Base-by-base conservation (phyloP, 2,888 invertebrate genomes). In the Heliconius ethilla region DNA sequence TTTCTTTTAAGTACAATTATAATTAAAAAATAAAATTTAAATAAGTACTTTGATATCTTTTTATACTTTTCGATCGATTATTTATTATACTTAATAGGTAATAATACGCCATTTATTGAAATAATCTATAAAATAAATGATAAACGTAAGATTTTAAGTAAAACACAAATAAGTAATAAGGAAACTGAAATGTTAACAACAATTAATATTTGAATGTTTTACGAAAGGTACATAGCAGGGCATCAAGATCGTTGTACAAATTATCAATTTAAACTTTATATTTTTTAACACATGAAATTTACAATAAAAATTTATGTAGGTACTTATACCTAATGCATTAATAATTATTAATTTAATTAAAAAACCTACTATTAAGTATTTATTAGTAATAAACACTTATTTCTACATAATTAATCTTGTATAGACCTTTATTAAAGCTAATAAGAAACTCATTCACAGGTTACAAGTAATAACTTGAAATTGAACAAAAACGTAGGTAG, bases 401-500 rank as follows among this genome's bases (percentile, higher is more conserved):
- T n/a, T 11, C 45, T 45, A 69, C 13, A 25, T 67, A 40, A 69
- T 15, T 69, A 69, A 69, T 25, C 40, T 25, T 69, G 40, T 25
- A 45, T 25, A 25, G 1, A 40, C 15, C 15, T 59, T 59, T 59
- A 69, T 69, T 25, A 69, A 25, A 69, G 25, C 15, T 45, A 40
- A 40, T 69, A 69, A 40, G 40, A 69, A 69, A 69, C 15, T 25
- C 40, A 27, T 15, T 59, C 33, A 37, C 15, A 72, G 33, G n/a
- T 72, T 33, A 59, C 55, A 33, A 59, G 59, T 59, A 72, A 72
- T 72, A 72, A 29, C 10, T 59, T 72, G 59, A 72, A 59, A 72
- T 33, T 62, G 65, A 3, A 67, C 66, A 37, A 66, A 65, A 45
- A 75, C 27, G 65, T 59, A 77, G 78, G 75, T 72, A 80, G 70